Evolutionary conservation across 2,113 vertebrate species (phyloP).

Genomic region (Atractosteus spatula): DNA sequence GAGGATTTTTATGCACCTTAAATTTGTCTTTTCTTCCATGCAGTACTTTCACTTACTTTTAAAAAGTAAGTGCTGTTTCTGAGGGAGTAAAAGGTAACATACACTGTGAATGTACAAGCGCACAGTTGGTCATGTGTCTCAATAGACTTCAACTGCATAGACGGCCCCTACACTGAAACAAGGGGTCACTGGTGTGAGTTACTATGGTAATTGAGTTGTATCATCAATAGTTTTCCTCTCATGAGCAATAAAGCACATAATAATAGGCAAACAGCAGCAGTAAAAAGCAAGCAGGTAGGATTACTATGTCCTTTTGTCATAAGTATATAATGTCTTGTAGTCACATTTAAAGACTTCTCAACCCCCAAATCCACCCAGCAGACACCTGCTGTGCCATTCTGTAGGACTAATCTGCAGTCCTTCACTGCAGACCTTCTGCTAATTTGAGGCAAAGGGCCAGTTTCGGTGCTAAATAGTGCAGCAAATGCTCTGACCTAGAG

Average conservation of each 20-base stretch:
- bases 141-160: constrained; percentile 72
- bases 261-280: constrained; percentile 88
- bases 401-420: constrained; percentile 80
- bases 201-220: constrained; percentile 95
- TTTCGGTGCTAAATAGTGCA: constrained; percentile 74
- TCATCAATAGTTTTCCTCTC: constrained; percentile 87
- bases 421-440: constrained; percentile 72
- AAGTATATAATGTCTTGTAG: constrained; percentile 94
- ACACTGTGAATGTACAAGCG: constrained; percentile 43
- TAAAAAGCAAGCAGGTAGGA: constrained; percentile 97
- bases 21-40: constrained; percentile 64
- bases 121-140: constrained; percentile 60
- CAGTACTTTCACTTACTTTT: constrained; percentile 34
- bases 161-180: constrained; percentile 63
- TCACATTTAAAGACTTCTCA: constrained; percentile 96
- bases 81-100: constrained; percentile 54
- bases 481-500: constrained; percentile 73
- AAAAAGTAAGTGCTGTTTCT: constrained; percentile 47
- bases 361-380: constrained; percentile 75
- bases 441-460: constrained; percentile 79
- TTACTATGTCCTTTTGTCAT: constrained; percentile 91
- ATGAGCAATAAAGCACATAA: constrained; percentile 82
- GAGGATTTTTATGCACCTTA: constrained; percentile 60
- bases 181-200: constrained; percentile 85
- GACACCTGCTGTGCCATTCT: constrained; percentile 82